Base-by-base conservation (phyloP, 2,888 invertebrate species). In the Elmis aenea region DNA sequence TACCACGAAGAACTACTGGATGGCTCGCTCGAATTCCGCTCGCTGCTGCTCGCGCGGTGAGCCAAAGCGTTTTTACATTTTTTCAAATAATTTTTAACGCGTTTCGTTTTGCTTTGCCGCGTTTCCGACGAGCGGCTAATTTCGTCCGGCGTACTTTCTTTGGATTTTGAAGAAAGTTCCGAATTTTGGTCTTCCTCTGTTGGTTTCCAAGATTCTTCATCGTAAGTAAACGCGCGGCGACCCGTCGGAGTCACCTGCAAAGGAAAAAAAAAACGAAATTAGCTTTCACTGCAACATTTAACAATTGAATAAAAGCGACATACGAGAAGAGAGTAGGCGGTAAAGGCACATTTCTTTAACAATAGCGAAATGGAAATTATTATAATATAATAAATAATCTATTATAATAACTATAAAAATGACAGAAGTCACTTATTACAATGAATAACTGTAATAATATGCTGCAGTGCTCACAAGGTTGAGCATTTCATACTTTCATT, bases 11-110 rank as follows among this genome's bases (percentile, higher is more conserved):
- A 54, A 3, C 40, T 26, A 12, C 46, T 38, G 5, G 18, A 18
- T 8, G 5, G 18, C 8, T 18, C 18, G 5, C 5, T 6, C 5
- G 5, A 6, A 6, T 5, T 6, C 18, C 48, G 42, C n/a, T 57
- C 57, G 6, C 47, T 47, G 14, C 42, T 50, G 4, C 47, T 47
- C 21, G 43, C 42, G 14, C 50, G 50, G 34, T 54, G 38, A 6
- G 57, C 60, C 4, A 74, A 53, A 1, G 67, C 74, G 32, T 69
- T 72, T 56, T 73, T 74, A 53, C 74, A 75, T 47, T 64, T 66
- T 51, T 70, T 70, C 29, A 75, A 54, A 52, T 74, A 74, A 45
- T 68, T 73, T 55, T 73, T 74, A 12, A 75, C 73, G 28, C 71
- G 67, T 52, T 73, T 72, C 9, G 72, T 66, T 55, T 70, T 73